Evolutionary conservation across 2,888 invertebrate species (phyloP).

Genomic region (Pantelozetes paolii): DNA sequence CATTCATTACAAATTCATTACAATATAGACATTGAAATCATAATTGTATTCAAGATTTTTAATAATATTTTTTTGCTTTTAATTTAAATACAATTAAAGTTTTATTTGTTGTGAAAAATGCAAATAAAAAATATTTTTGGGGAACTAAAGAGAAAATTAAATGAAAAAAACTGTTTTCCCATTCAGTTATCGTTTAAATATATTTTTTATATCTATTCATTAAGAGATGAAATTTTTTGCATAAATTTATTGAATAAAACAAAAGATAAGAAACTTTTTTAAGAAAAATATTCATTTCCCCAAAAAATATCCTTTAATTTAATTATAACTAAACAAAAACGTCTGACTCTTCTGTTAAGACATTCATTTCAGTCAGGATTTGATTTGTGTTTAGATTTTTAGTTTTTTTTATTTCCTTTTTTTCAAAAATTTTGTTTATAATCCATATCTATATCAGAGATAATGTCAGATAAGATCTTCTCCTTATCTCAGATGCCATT

Average conservation of each 20-base stretch:
- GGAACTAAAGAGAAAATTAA: background rate
- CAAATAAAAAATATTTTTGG: background rate
- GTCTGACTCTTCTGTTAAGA: background rate
- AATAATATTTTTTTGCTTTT: background rate
- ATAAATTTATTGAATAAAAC: background rate
- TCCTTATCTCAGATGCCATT: conserved; percentile 49
- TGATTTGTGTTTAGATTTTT: background rate
- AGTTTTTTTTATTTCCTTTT: background rate
- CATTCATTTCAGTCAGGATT: background rate
- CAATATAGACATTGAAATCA: no score
- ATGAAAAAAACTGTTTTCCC: conserved; percentile 1
- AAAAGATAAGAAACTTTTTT: background rate
- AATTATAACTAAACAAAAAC: background rate
- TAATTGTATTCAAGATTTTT: background rate
- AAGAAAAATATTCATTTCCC: background rate
- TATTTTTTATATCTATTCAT: background rate
- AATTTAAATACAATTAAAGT: background rate
- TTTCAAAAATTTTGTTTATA: background rate
- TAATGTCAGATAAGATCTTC: conserved; percentile 8
- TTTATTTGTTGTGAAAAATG: background rate
- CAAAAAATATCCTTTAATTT: conserved; percentile 8
- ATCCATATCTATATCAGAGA: background rate
- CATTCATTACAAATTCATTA: background rate
- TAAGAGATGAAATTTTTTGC: conserved; percentile 4
- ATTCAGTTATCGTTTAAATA: background rate